These are phyloP conservation scores for Amblyjoppa fuscipennis DNA, from an alignment of 2,888 invertebrate genomes.

Conservation along the genomic window DNA sequence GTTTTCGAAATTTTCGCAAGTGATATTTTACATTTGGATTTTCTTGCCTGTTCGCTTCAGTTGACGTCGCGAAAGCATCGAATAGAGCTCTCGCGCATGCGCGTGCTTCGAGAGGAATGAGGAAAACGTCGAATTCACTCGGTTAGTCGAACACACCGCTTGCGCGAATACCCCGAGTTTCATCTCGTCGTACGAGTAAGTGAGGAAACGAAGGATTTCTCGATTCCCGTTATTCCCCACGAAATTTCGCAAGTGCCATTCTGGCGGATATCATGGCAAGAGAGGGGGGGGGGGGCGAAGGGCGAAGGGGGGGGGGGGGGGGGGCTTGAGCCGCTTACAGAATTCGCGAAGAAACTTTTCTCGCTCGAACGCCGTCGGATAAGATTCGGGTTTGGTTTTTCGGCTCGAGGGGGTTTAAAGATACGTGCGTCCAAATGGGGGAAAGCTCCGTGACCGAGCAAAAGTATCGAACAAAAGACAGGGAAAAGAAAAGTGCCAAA, in stretches of 20 bases:
- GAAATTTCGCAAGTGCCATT: slow-evolving; percentile 40
- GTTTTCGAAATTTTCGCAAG: background rate
- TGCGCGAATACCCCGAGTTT: slow-evolving; percentile 10
- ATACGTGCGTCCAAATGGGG: background rate
- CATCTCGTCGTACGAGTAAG: slow-evolving; percentile 23
- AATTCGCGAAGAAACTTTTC: slow-evolving; percentile 25
- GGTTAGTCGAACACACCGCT: background rate
- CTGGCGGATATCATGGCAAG: background rate
- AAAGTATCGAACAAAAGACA: background rate
- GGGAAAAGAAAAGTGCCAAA: background rate
- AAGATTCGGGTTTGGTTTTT: slow-evolving; percentile 19
- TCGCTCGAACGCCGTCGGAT: slow-evolving; percentile 8
- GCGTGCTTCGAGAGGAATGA: background rate
- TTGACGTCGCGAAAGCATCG: background rate
- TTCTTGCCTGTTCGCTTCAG: background rate
- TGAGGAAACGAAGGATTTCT: slow-evolving; percentile 37
- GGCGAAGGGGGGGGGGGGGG: background rate
- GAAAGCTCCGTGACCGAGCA: background rate
- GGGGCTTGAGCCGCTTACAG: background rate
- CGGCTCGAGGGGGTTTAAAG: background rate
- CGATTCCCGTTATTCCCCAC: slow-evolving; percentile 9
- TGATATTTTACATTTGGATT: background rate
- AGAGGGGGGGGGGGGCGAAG: background rate
- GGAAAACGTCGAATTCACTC: background rate
- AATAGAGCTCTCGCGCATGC: background rate